Percentiles rank a stretch among this genome's conserved stretches.
These are phyloP conservation scores for Nycticryphes semicollaris DNA, from an alignment of 2,113 vertebrate species.

Conservation along the genomic window DNA sequence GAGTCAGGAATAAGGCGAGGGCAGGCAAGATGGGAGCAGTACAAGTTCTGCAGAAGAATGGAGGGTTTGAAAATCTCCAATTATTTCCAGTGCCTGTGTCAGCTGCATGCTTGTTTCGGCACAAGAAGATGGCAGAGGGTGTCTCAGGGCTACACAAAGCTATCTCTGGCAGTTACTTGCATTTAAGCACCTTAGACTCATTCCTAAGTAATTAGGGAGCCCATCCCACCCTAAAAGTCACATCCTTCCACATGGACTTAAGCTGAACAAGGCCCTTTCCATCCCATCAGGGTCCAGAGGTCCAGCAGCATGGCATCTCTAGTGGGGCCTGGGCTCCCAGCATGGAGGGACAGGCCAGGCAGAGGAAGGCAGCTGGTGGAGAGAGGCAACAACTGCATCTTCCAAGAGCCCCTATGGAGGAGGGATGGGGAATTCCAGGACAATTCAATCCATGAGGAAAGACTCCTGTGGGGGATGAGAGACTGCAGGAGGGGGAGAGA, in stretches of 20 bases:
- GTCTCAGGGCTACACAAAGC: background rate
- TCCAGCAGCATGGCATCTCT: rapidly evolving
- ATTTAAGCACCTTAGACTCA: background rate
- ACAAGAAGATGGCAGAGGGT: background rate
- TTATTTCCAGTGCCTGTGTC: background rate
- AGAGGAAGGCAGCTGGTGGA: background rate
- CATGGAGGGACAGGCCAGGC: background rate
- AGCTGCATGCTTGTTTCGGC: background rate
- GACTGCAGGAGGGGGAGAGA: background rate
- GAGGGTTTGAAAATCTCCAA: background rate
- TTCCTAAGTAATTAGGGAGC: background rate
- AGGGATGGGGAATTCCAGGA: rapidly evolving
- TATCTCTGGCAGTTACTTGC: background rate
- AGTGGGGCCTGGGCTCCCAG: background rate
- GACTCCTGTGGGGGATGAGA: background rate
- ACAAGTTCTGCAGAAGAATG: background rate
- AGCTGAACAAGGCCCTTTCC: background rate
- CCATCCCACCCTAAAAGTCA: background rate
- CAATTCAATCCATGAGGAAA: background rate
- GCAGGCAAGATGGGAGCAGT: background rate
- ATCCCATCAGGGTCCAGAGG: background rate
- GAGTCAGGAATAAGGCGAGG: background rate
- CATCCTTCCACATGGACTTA: background rate
- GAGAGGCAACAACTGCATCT: background rate
- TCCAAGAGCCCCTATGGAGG: background rate